A percentile compares a stretch with the other conserved stretches of the same genome.
Evolutionary conservation across 2,888 invertebrate species (phyloP).

Genomic region (Lasiommata megera): DNA sequence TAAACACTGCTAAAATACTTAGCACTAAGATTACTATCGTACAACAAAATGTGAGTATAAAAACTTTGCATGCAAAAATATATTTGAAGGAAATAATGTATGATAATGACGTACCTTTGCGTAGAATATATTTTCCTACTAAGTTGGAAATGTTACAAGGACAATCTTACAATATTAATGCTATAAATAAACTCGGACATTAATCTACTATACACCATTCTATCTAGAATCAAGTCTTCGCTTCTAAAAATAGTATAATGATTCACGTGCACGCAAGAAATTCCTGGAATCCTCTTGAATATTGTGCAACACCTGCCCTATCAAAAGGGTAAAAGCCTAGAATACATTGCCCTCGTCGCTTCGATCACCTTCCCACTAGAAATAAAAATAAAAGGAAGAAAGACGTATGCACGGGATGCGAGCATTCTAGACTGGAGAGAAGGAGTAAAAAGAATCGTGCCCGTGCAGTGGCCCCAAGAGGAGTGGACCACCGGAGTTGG

Average conservation of each 20-base stretch:
- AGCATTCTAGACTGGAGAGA: constrained; percentile 63
- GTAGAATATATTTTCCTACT: constrained; percentile 6
- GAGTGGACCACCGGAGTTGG: constrained; percentile 39
- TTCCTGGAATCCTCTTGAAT: constrained; percentile 66
- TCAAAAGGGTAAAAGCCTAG: constrained; percentile 66
- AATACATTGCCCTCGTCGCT: constrained; percentile 66
- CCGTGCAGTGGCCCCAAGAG: constrained; percentile 61
- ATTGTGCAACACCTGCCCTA: constrained; percentile 76
- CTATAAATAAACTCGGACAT: constrained; percentile 12
- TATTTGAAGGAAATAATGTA: not conserved
- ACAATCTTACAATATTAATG: constrained; percentile 12
- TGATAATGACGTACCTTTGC: not conserved
- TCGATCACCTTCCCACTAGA: constrained; percentile 66
- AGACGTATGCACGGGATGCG: constrained; percentile 60
- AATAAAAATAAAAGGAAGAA: constrained; percentile 74
- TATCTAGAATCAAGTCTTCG: constrained; percentile 16
- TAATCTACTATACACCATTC: constrained; percentile 16
- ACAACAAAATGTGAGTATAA: not conserved
- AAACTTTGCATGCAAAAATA: constrained; percentile 3
- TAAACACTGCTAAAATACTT: too few relatives aligned
- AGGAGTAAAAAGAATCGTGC: constrained; percentile 55
- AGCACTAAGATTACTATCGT: too few relatives aligned
- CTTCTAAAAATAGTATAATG: constrained; percentile 42
- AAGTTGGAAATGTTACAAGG: constrained; percentile 13
- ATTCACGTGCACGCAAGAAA: constrained; percentile 45